These are phyloP conservation scores for Branchinecta lynchi DNA, from an alignment of 1,140 invertebrate species.

Conservation along the genomic window DNA sequence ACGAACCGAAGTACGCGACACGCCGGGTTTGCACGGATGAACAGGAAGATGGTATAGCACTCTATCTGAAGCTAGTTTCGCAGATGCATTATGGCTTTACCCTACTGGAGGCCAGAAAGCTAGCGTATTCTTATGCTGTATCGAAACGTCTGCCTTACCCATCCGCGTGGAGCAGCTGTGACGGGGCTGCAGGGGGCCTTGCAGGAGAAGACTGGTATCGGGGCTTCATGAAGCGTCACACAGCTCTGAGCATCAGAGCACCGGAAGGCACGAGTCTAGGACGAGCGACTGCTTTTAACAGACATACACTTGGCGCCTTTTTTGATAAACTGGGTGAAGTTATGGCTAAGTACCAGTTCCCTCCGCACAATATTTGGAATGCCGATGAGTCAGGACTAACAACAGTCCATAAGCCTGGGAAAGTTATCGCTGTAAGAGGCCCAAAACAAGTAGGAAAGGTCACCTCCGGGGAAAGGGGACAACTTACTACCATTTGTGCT, in stretches of 20 bases:
- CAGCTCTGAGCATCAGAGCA: neutral
- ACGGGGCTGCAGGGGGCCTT: too few species aligned
- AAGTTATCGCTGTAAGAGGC: slow-evolving; percentile 30
- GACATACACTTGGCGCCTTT: neutral
- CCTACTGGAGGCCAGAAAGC: neutral
- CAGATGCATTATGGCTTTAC: slow-evolving; percentile 1
- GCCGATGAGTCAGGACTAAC: slow-evolving; percentile 31
- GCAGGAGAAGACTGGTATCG: slow-evolving; percentile 4
- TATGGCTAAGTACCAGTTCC: neutral
- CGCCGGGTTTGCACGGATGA: neutral
- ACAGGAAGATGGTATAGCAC: neutral
- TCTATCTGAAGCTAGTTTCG: neutral
- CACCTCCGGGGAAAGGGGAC: slow-evolving; percentile 31
- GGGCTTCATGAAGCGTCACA: neutral
- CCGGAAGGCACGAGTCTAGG: neutral
- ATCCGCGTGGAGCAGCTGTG: neutral
- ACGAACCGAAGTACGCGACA: neutral
- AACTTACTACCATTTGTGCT: slow-evolving; percentile 31
- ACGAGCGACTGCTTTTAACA: neutral
- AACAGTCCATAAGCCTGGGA: slow-evolving; percentile 32
- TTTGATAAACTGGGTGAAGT: neutral
- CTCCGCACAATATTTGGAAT: neutral
- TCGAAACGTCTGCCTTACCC: neutral
- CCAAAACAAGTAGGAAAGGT: slow-evolving; percentile 33
- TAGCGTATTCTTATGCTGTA: neutral